Conservation (phyloP, 2,888 invertebrate species). For the Pyrocoelia pectoralis region DNA sequence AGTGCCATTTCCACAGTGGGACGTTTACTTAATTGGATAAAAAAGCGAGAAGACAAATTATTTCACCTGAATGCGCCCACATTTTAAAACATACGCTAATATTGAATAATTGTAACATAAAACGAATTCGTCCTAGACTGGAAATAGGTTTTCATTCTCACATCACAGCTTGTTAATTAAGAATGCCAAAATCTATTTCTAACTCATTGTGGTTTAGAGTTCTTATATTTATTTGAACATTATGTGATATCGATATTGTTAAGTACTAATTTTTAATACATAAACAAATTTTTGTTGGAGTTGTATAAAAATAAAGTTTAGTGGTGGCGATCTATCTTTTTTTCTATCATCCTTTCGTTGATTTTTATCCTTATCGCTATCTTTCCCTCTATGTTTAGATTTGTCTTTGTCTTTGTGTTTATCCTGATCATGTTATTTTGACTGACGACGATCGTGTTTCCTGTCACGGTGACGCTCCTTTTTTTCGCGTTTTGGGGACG, state of each 20-base stretch:
- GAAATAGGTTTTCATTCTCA: too few species aligned
- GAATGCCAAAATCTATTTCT: too few species aligned
- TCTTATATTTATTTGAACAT: conserved; percentile 24
- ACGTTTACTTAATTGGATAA: conserved; percentile 91
- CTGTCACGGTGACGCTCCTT: conserved; percentile 62
- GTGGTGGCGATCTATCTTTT: conserved; percentile 51
- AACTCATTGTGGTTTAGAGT: not conserved
- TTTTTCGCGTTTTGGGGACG: conserved; percentile 64
- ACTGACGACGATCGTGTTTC: conserved; percentile 64
- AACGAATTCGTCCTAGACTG: too few species aligned
- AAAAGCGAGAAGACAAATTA: conserved; percentile 88
- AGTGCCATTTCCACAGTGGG: conserved; percentile 87
- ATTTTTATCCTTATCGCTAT: conserved; percentile 61
- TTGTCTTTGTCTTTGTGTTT: conserved; percentile 56
- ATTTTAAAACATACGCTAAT: conserved; percentile 63
- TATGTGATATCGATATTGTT: conserved; percentile 17
- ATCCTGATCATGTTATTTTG: conserved; percentile 63
- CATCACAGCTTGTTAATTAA: too few species aligned
- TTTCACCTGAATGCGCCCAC: conserved; percentile 88
- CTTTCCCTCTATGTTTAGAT: conserved; percentile 61
- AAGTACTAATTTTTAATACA: conserved; percentile 20
- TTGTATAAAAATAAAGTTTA: conserved; percentile 39
- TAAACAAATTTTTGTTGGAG: conserved; percentile 9
- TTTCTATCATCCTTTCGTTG: conserved; percentile 58
- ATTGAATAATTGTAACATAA: too few species aligned